Evolutionary conservation across 2,888 invertebrate species (phyloP).

Genomic region (Salticus scenicus): DNA sequence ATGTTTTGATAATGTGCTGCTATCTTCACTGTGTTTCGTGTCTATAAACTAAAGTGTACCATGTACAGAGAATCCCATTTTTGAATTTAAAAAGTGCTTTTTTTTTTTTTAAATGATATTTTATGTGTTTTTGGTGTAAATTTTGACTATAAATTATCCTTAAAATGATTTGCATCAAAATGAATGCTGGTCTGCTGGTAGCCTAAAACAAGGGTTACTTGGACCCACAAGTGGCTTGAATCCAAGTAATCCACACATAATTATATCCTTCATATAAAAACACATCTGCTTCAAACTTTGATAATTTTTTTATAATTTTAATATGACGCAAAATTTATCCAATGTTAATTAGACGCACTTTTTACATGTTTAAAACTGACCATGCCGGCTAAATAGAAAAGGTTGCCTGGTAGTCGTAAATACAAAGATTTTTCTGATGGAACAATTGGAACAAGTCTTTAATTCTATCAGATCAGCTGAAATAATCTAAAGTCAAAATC

Average conservation of each 20-base stretch:
- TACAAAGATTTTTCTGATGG: not conserved
- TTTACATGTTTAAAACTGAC: not conserved
- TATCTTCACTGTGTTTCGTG: too few relatives aligned
- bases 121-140: too few relatives aligned
- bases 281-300: not conserved
- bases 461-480: not conserved
- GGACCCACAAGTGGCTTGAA: not conserved
- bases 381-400: not conserved
- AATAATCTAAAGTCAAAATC: not conserved
- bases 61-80: too few relatives aligned
- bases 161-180: not conserved
- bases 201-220: not conserved
- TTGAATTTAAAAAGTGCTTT: too few relatives aligned
- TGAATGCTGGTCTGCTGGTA: too few relatives aligned
- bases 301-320: not conserved
- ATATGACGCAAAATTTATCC: not conserved
- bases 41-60: too few relatives aligned
- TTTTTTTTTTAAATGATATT: too few relatives aligned
- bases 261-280: not conserved
- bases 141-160: not conserved
- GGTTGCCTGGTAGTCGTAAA: not conserved
- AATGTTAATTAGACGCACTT: not conserved
- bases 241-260: not conserved
- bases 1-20: too few relatives aligned
- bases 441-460: not conserved